A percentile compares a stretch with the other conserved stretches of the same genome.
Conservation (phyloP, 1,140 invertebrate genomes). For the Thalassaphorura encarpata region DNA sequence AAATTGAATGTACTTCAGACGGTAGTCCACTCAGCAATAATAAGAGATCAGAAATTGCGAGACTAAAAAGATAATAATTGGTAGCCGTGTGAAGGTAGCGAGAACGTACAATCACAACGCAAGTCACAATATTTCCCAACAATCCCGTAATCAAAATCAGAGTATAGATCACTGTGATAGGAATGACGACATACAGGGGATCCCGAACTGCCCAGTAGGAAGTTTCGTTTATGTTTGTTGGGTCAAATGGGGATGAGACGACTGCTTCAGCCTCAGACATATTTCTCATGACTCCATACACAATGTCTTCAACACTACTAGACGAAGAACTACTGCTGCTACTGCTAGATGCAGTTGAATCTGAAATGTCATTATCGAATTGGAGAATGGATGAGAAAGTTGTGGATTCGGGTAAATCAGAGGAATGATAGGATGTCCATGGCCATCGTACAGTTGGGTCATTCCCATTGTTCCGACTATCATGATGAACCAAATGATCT, state of each 20-base stretch:
- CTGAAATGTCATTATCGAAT: too few relatives aligned
- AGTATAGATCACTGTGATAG: conserved; percentile 68
- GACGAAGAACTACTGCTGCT: not conserved
- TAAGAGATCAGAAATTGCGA: conserved; percentile 61
- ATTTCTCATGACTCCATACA: too few relatives aligned
- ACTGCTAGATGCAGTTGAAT: too few relatives aligned
- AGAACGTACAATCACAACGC: conserved; percentile 81
- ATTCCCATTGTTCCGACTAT: too few relatives aligned
- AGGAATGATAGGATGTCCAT: too few relatives aligned
- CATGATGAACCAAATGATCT: too few relatives aligned
- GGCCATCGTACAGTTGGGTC: too few relatives aligned
- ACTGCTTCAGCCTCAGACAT: not conserved
- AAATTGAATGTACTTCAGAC: conserved; percentile 27
- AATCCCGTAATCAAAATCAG: conserved; percentile 76
- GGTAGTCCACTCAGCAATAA: conserved; percentile 28
- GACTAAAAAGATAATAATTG: conserved; percentile 54
- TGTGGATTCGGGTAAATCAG: not conserved
- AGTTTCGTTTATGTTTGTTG: not conserved
- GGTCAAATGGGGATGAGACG: not conserved
- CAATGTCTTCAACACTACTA: too few relatives aligned
- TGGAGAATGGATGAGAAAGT: too few relatives aligned
- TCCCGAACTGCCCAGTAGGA: conserved; percentile 37
- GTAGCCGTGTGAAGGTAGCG: conserved; percentile 87
- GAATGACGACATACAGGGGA: conserved; percentile 58
- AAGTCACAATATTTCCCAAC: conserved; percentile 84